Percentiles rank a stretch among this genome's conserved stretches.
Evolutionary conservation across 2,113 vertebrate genomes (phyloP).

Genomic region (Eleginops maclovinus): DNA sequence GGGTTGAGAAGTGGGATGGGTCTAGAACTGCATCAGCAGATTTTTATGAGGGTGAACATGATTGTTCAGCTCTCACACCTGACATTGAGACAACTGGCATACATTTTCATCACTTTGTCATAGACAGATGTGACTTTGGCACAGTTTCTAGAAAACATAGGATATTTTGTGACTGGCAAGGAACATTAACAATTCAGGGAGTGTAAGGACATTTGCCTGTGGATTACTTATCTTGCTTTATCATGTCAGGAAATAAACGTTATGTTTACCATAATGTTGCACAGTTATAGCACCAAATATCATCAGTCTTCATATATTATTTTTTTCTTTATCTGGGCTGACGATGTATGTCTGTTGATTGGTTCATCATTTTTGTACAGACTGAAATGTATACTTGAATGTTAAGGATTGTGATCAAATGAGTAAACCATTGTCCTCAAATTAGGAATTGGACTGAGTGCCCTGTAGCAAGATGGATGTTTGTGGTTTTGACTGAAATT

Average conservation of each 20-base stretch:
- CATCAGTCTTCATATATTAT: background rate
- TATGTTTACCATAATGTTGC: background rate
- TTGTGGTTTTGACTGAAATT: background rate
- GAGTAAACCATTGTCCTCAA: background rate
- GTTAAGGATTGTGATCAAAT: background rate
- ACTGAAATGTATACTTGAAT: background rate
- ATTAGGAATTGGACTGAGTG: background rate
- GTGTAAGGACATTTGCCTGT: background rate
- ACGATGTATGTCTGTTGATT: background rate
- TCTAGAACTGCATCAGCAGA: constrained; percentile 52
- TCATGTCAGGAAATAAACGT: background rate
- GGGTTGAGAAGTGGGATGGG: constrained; percentile 54
- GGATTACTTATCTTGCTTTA: background rate
- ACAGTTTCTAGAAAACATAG: too few relatives aligned
- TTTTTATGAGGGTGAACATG: constrained; percentile 24
- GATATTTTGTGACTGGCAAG: too few relatives aligned
- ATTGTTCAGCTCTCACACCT: constrained; percentile 12
- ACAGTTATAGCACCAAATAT: background rate
- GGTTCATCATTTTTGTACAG: background rate
- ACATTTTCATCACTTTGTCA: background rate
- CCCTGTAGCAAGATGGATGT: background rate
- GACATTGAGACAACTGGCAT: background rate
- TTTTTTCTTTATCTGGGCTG: background rate
- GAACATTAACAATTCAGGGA: too few relatives aligned
- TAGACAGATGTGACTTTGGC: background rate